These are phyloP conservation scores for Silurus lanzhouensis DNA, from an alignment of 2,797 vertebrate species.

Conservation along the genomic window DNA sequence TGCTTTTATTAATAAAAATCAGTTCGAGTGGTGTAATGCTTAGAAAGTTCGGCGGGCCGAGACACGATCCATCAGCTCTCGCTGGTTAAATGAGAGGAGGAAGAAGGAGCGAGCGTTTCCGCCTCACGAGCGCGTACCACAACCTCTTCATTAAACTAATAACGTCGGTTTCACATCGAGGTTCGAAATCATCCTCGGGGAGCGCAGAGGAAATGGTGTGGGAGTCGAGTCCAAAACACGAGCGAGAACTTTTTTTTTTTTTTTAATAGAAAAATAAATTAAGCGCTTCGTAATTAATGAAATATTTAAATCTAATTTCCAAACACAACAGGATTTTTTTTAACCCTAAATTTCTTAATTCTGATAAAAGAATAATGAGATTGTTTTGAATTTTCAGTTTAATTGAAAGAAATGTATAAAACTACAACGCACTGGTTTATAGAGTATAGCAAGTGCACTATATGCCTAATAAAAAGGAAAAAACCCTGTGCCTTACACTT, in stretches of 20 bases:
- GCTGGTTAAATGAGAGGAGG: slow-evolving; percentile 11
- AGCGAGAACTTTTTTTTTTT: neutral
- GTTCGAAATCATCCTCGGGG: neutral
- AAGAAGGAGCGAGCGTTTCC: slow-evolving; percentile 10
- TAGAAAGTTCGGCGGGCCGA: neutral
- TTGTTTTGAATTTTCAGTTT: too few relatives aligned
- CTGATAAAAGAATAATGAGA: too few relatives aligned
- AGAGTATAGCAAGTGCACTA: neutral
- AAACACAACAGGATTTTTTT: too few relatives aligned
- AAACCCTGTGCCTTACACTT: too few relatives aligned
- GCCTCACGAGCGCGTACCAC: neutral
- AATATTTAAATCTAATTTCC: too few relatives aligned
- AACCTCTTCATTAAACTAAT: slow-evolving; percentile 22
- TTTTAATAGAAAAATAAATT: neutral
- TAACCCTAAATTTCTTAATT: too few relatives aligned
- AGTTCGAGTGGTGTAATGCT: neutral
- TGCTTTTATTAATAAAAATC: neutral
- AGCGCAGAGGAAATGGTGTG: neutral
- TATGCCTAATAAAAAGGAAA: neutral
- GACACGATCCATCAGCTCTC: neutral
- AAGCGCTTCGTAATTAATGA: neutral
- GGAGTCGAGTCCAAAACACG: neutral
- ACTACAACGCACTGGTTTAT: neutral
- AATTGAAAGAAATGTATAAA: too few relatives aligned
- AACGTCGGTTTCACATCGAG: neutral